phyloP scores from a whole-genome alignment of 2,888 invertebrate genomes.

The Danaus chrysippus region DNA sequence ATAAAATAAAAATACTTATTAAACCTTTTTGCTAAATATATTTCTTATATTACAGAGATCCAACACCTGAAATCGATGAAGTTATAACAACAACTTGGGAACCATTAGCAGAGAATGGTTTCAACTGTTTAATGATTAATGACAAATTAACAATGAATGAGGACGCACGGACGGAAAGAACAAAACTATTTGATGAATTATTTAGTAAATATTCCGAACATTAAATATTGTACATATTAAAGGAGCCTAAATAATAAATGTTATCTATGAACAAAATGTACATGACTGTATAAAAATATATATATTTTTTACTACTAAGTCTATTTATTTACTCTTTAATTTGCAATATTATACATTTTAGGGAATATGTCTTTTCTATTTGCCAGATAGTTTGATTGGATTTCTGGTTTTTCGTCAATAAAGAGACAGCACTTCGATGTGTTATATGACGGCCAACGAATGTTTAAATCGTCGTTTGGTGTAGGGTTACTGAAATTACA shows the following conservation, averaged over 20 bases:
- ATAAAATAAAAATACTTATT: not conserved
- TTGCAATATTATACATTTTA: slow-evolving; percentile 43
- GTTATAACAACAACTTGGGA: slow-evolving; percentile 56
- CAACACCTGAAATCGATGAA: slow-evolving; percentile 52
- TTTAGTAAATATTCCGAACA: slow-evolving; percentile 42
- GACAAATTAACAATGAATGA: slow-evolving; percentile 53
- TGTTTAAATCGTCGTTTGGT: slow-evolving; percentile 28
- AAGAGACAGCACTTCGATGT: slow-evolving; percentile 32
- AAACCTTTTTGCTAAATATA: slow-evolving; percentile 1
- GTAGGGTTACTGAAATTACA: slow-evolving; percentile 44
- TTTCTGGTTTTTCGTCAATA: slow-evolving; percentile 39
- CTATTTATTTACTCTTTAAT: slow-evolving; percentile 16
- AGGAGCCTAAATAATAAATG: not conserved
- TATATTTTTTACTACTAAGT: slow-evolving; percentile 7
- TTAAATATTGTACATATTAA: slow-evolving; percentile 6
- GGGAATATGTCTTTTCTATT: slow-evolving; percentile 45
- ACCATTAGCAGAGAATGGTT: slow-evolving; percentile 43
- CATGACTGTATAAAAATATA: not conserved
- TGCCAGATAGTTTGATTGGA: slow-evolving; percentile 40
- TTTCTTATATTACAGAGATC: slow-evolving; percentile 53
- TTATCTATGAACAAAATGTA: not conserved
- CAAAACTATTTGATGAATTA: slow-evolving; percentile 53
- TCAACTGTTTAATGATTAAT: slow-evolving; percentile 54
- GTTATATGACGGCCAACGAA: slow-evolving; percentile 40
- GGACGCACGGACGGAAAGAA: slow-evolving; percentile 53